Evolutionary conservation across 2,797 vertebrate species (phyloP).

Genomic region (Cyprinella venusta): DNA sequence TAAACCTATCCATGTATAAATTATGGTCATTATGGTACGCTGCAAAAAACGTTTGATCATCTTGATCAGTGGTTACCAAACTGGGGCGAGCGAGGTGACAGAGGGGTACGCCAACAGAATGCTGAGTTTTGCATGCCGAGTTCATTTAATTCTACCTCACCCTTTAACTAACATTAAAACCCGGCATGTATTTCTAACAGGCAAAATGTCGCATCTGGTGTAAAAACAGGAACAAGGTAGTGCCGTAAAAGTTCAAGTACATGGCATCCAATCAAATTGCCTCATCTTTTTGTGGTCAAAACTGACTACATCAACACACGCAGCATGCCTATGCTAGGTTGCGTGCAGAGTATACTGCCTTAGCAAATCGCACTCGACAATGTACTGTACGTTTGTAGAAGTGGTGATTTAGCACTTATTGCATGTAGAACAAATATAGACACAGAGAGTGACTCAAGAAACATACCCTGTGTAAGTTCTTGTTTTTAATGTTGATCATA

Average conservation of each 20-base stretch:
- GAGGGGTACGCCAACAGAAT: not conserved
- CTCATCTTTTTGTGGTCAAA: not conserved
- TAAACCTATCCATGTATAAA: conserved; percentile 1
- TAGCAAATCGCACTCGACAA: not conserved
- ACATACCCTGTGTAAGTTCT: not conserved
- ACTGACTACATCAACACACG: not conserved
- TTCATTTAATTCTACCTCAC: not conserved
- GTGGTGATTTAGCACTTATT: too few relatives aligned
- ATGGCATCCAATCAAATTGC: not conserved
- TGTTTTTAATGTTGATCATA: not conserved
- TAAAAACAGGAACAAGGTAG: not conserved
- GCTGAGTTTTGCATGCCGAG: not conserved
- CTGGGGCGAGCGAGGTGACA: not conserved
- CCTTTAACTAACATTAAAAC: not conserved
- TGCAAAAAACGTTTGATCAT: too few relatives aligned
- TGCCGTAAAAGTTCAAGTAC: not conserved
- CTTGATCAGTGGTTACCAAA: not conserved
- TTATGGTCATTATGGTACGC: not conserved
- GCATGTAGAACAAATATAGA: not conserved
- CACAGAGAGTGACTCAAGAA: not conserved
- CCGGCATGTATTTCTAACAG: not conserved
- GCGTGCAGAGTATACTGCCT: not conserved
- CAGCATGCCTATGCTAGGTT: not conserved
- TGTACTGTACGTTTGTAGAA: not conserved
- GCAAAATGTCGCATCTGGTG: not conserved